Evolutionary conservation across 2,113 vertebrate species (phyloP).

Genomic region (Hemicordylus capensis): DNA sequence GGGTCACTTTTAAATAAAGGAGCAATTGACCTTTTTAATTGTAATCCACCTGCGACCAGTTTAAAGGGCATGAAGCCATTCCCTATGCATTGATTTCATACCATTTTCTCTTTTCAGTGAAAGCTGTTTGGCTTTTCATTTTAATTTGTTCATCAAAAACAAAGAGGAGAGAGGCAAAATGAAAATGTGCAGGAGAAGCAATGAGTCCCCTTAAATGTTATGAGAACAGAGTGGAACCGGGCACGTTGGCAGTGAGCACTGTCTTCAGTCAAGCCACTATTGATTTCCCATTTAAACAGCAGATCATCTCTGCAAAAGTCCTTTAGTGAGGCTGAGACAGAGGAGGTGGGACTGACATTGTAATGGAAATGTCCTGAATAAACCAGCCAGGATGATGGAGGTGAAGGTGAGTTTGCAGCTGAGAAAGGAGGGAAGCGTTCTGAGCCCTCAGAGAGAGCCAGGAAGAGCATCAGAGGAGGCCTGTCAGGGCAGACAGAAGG

Average conservation of each 20-base stretch:
- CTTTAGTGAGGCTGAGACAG: slow-evolving; percentile 34
- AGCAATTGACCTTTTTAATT: too few species aligned
- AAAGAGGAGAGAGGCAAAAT: slow-evolving; percentile 2
- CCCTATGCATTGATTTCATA: background rate
- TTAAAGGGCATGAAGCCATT: background rate
- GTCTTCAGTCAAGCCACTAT: slow-evolving; percentile 36
- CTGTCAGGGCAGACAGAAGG: background rate
- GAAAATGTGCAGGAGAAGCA: slow-evolving; percentile 18
- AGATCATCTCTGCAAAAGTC: slow-evolving; percentile 48
- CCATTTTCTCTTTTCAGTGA: background rate
- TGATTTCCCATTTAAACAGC: slow-evolving; percentile 49
- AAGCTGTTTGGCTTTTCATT: background rate
- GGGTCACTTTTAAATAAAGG: too few species aligned
- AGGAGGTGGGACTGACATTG: slow-evolving; percentile 46
- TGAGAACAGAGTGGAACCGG: background rate
- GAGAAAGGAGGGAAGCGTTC: background rate
- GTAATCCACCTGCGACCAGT: background rate
- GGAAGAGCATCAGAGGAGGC: background rate
- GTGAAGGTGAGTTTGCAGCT: background rate
- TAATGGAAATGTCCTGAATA: background rate
- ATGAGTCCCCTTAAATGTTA: slow-evolving; percentile 16
- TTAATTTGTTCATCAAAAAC: slow-evolving; percentile 42
- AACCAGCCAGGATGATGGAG: background rate
- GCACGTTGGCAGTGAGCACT: background rate
- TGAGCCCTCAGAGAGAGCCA: accelerated